Percentiles rank a stretch among this genome's conserved stretches.
These are phyloP conservation scores for Protomyctophum bolini DNA, from an alignment of 2,113 vertebrate species.

Conservation along the genomic window DNA sequence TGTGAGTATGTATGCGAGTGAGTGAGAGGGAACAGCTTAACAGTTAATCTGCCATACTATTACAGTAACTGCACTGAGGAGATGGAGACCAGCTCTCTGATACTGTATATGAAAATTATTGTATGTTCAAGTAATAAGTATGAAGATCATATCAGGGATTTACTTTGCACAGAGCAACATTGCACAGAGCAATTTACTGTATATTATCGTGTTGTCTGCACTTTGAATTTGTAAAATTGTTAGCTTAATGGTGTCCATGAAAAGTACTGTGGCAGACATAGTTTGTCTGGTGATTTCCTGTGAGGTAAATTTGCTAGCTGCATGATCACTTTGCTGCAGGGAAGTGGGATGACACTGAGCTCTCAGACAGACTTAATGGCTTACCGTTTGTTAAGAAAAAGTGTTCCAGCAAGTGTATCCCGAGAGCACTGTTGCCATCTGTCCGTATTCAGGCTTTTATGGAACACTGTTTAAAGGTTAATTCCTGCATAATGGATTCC, in stretches of 20 bases:
- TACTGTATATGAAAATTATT: background rate
- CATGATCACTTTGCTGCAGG: background rate
- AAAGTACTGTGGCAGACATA: no score
- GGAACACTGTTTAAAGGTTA: background rate
- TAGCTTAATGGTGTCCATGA: no score
- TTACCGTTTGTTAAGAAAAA: background rate
- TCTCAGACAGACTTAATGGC: background rate
- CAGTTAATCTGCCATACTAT: slow-evolving; percentile 61
- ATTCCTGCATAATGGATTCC: background rate
- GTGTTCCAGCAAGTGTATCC: slow-evolving; percentile 6
- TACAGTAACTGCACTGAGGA: slow-evolving; percentile 37
- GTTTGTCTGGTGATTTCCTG: no score
- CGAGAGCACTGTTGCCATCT: background rate
- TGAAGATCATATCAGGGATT: no score
- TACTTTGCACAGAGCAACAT: background rate
- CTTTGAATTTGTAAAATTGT: no score
- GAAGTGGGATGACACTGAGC: background rate
- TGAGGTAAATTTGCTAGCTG: background rate
- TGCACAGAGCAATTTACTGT: background rate
- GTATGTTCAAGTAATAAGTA: no score
- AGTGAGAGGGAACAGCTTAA: slow-evolving; percentile 64
- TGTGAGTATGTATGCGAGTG: no score
- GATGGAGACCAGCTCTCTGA: slow-evolving; percentile 29
- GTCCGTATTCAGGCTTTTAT: background rate
- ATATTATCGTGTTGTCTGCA: no score